Base-by-base conservation (phyloP, 1,140 invertebrate genomes). In the Ceratitis capitata region DNA sequence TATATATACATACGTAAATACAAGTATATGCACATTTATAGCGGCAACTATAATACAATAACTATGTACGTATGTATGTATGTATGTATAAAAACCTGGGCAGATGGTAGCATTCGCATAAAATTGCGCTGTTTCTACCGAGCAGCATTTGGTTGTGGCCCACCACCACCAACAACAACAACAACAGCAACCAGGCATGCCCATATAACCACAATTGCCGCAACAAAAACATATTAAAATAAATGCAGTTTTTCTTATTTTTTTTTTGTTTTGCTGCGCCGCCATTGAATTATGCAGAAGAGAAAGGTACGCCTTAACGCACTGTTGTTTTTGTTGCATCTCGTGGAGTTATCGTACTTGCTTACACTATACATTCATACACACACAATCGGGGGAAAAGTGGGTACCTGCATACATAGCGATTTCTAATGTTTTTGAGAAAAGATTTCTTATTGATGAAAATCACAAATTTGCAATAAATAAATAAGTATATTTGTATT, bases 201-300 rank as follows among this genome's bases (percentile, higher is more conserved):
- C n/a, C n/a, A n/a, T n/a, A n/a, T n/a, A n/a, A n/a, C n/a, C n/a
- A n/a, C 23, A 53, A n/a, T 53, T 53, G 10, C 29, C 23, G 32
- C 29, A 26, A 64, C 23, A 78, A 78, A 23, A 10, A 78, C 5
- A 19, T 35, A 78, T 47, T 42, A 19, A n/a, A n/a, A 35, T 69
- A 23, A 69, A 69, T 74, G 64, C 3, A 39, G 42, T 42, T 74
- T n/a, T n/a, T n/a, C n/a, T n/a, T n/a, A n/a, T n/a, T n/a, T 74
- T 29, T 45, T 74, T 29, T 9, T 74, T 26, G 39, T 14, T 51
- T 2, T 35, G 29, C 19, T 5, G 61, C 32, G 39, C 10, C 69
- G 39, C 69, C 69, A 47, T 45, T 78, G 39, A 78, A 78, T 78
- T 78, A 78, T 78, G 69, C 69, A 78, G 6, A 78, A 78, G 69